These are phyloP conservation scores for Anolis apletophallus DNA, from an alignment of 2,797 vertebrate genomes.

Conservation along the genomic window DNA sequence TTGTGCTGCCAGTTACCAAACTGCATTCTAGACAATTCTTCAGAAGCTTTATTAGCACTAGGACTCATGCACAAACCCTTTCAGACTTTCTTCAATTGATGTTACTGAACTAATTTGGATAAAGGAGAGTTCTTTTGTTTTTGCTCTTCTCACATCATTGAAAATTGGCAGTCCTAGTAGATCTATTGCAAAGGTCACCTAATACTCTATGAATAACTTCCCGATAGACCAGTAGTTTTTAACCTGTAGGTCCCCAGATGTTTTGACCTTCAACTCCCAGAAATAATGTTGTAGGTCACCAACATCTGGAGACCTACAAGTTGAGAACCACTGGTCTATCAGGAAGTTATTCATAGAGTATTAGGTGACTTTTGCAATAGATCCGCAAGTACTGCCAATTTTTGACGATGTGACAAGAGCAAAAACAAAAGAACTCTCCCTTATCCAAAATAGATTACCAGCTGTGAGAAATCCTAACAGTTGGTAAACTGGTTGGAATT, in stretches of 20 bases:
- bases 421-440: not conserved
- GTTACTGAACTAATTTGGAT: too few relatives aligned
- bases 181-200: not conserved
- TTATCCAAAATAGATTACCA: too few relatives aligned
- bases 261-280: too few relatives aligned
- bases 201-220: too few relatives aligned
- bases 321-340: too few relatives aligned
- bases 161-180: not conserved
- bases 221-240: too few relatives aligned
- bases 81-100: not conserved
- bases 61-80: not conserved
- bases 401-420: not conserved
- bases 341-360: too few relatives aligned
- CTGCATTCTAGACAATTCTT: not conserved
- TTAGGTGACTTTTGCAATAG: not conserved
- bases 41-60: not conserved
- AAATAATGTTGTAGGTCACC: too few relatives aligned
- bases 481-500: too few relatives aligned
- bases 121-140: not conserved
- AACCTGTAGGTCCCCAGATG: too few relatives aligned
- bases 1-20: slow-evolving; percentile 21
- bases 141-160: not conserved
- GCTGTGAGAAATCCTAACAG: too few relatives aligned
- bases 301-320: too few relatives aligned
- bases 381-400: not conserved